A percentile compares a stretch with the other conserved stretches of the same genome.
Evolutionary conservation across 2,888 invertebrate genomes (phyloP).

Genomic region (Allophyes oxyacanthae): DNA sequence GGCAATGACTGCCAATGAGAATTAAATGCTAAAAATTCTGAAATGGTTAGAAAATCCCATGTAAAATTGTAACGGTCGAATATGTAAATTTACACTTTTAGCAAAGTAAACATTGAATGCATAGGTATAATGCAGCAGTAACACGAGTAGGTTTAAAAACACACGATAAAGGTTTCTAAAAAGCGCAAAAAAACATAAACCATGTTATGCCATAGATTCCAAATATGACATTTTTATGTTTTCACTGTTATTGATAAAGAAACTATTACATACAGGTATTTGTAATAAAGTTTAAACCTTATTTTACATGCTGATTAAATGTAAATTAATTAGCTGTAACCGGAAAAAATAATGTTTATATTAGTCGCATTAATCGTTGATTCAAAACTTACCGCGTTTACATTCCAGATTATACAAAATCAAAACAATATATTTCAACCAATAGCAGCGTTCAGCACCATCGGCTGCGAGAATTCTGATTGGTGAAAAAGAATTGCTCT

Average conservation of each 20-base stretch:
- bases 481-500: constrained; percentile 69
- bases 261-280: background rate
- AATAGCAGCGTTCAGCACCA: constrained; percentile 67
- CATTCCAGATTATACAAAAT: constrained; percentile 75
- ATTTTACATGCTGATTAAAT: background rate
- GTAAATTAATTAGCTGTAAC: background rate
- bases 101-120: too few relatives aligned
- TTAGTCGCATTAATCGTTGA: constrained; percentile 2
- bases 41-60: too few relatives aligned
- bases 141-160: too few relatives aligned
- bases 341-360: constrained; percentile 14
- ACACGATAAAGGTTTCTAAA: too few relatives aligned
- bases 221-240: background rate
- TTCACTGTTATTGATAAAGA: background rate
- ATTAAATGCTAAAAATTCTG: too few relatives aligned
- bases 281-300: background rate
- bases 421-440: constrained; percentile 82
- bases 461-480: constrained; percentile 67
- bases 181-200: too few relatives aligned
- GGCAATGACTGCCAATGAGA: too few relatives aligned
- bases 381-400: constrained; percentile 67
- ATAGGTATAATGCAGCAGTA: too few relatives aligned
- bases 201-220: background rate
- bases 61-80: too few relatives aligned
- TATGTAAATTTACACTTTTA: too few relatives aligned